A percentile compares a stretch with the other conserved stretches of the same genome.
Evolutionary conservation across 2,797 vertebrate genomes (phyloP).

Genomic region (Falco biarmicus): DNA sequence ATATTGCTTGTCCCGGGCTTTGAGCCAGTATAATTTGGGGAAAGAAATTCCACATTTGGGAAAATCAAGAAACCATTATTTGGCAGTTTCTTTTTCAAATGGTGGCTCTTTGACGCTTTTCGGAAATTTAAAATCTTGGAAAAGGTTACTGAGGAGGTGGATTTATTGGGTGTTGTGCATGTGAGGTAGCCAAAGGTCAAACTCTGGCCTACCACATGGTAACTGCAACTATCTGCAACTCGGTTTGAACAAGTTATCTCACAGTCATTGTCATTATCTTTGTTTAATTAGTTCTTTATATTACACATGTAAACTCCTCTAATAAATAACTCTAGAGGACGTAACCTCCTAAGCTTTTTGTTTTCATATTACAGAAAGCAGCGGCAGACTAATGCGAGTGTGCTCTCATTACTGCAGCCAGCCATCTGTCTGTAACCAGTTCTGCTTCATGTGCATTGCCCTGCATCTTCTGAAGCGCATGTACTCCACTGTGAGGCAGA

Average conservation of each 20-base stretch:
- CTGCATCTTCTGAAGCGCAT: not conserved
- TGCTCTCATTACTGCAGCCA: not conserved
- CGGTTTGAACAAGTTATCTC: not conserved
- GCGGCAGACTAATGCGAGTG: not conserved
- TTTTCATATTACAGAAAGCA: not conserved
- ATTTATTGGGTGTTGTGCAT: constrained; percentile 58
- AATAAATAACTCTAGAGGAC: not conserved
- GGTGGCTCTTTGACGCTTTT: constrained; percentile 32
- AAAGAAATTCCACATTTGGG: constrained; percentile 57
- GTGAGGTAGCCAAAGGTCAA: constrained; percentile 55
- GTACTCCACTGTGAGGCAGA: not conserved
- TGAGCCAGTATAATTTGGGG: constrained; percentile 17
- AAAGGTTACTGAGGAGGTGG: not conserved
- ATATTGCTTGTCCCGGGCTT: constrained; percentile 45
- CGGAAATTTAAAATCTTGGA: constrained; percentile 43
- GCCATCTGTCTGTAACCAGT: not conserved
- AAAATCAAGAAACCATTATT: constrained; percentile 40
- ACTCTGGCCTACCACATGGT: not conserved
- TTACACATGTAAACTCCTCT: not conserved
- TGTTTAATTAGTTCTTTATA: not conserved
- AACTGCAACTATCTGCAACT: constrained; percentile 16
- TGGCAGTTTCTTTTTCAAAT: constrained; percentile 52
- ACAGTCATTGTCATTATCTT: not conserved
- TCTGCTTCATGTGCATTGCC: not conserved
- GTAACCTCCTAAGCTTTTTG: not conserved